These are phyloP conservation scores for Lasioglossum villosulum DNA, from an alignment of 2,888 invertebrate species.

Conservation along the genomic window DNA sequence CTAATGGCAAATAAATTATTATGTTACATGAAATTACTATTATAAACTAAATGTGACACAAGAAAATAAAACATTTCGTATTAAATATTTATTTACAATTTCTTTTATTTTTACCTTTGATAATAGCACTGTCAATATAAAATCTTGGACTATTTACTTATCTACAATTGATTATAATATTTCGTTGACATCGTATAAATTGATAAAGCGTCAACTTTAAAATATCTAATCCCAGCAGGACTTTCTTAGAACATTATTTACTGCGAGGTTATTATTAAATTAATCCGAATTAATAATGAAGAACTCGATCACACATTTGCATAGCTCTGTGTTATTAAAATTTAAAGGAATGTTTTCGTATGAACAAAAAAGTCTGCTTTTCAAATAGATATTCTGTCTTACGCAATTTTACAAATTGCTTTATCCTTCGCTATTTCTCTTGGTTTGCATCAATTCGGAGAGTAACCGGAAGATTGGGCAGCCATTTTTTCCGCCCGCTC, in stretches of 20 bases:
- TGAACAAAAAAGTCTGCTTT: conserved; percentile 31
- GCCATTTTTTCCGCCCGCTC: conserved; percentile 53
- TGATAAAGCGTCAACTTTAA: neutral
- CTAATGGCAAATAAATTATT: neutral
- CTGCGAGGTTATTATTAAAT: neutral
- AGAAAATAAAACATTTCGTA: neutral
- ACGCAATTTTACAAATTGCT: conserved; percentile 27
- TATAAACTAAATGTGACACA: neutral
- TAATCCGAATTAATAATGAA: neutral
- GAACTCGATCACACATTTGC: neutral
- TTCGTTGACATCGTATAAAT: neutral
- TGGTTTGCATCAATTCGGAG: conserved; percentile 47
- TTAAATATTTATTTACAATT: neutral
- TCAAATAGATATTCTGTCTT: conserved; percentile 19
- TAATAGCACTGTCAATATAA: conserved; percentile 11
- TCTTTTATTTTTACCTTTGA: neutral
- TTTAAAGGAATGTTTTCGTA: neutral
- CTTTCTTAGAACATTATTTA: neutral
- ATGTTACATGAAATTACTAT: neutral
- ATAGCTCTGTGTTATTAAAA: neutral
- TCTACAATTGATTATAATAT: conserved; percentile 9
- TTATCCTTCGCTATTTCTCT: conserved; percentile 39
- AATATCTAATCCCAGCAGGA: neutral
- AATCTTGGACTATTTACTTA: conserved; percentile 9
- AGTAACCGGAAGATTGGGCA: conserved; percentile 51